Evolutionary conservation across 30 jellyfish, hydroid and myxozoan genomes (phyloP), one percentile per base, ranked within the genome.

Genomic region (Phacellophora camtschatica): DNA sequence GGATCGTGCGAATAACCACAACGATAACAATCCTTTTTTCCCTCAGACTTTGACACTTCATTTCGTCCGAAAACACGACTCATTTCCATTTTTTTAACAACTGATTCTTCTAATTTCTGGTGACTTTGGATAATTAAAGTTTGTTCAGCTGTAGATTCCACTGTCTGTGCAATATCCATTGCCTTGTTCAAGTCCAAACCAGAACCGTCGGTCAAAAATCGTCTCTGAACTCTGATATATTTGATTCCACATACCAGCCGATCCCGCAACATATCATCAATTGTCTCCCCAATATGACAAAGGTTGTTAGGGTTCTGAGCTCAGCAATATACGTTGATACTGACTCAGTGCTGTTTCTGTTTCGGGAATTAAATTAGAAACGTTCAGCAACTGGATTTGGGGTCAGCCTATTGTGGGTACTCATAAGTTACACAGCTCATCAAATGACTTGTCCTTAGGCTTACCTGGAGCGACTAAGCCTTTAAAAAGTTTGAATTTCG

Each of bases 361-460:
- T 46, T 25, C 83, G 28, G 16, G 89, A 24, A 66, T 80, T 18
- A 33, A 80, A 80, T 34, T 66, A 66, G 33, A 51, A 64, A 10
- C 90, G 27, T 66, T 80, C 92, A 2, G 85, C 90, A 3, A 80
- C 46, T 19, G 36, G 88, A 34, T 80, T 80, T 13, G 92, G 92
- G 18, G 12, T 68, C 10, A 90, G 92, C 5, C 41, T 23, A 24
- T 45, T 15, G 35, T 80, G 92, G 18, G 42, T 24, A 2, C 39
- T n/a, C 88, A 74, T 74, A 10, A 74, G 33, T 66, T 50, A 8
- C 19, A 71, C 82, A 71, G 32, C 30, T 24, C 81, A 46, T 71
- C 24, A 19, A 30, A 71, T 19, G 61, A 46, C 33, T 18, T n/a
- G 54, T 71, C 85, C 4, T 20, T 33, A 9, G 84, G 83, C 85